These are phyloP conservation scores for Zaprionus nigranus DNA, from an alignment of 1,140 invertebrate species.

Conservation along the genomic window DNA sequence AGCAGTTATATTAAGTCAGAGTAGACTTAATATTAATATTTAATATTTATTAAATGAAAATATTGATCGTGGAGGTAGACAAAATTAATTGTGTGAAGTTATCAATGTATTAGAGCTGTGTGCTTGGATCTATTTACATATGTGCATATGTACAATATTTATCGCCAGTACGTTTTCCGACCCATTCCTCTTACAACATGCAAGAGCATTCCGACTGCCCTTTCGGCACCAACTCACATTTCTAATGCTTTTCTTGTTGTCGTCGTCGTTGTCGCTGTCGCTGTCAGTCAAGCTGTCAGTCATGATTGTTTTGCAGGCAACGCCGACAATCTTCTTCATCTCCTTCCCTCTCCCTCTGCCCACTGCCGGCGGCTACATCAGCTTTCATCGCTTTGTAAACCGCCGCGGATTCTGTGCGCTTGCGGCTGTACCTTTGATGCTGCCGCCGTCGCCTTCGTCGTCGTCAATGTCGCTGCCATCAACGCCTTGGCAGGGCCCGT, in stretches of 20 bases:
- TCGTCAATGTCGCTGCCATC: constrained; percentile 50
- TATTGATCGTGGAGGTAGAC: too few species aligned
- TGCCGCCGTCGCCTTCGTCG: constrained; percentile 36
- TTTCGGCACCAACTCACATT: background rate
- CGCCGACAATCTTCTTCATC: constrained; percentile 20
- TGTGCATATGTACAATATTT: background rate
- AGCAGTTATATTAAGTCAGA: background rate
- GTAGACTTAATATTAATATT: background rate
- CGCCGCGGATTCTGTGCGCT: constrained; percentile 50
- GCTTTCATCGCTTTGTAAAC: constrained; percentile 31
- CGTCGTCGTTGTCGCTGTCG: constrained; percentile 9
- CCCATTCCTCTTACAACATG: background rate
- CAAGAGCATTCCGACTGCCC: background rate
- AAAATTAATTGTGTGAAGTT: too few species aligned
- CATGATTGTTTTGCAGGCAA: constrained; percentile 50
- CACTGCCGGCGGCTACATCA: constrained; percentile 45
- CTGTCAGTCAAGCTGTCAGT: constrained; percentile 32
- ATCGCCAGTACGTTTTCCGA: background rate
- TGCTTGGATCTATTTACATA: too few species aligned
- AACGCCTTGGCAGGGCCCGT: constrained; percentile 61
- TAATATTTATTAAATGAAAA: background rate
- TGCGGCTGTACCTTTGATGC: constrained; percentile 65
- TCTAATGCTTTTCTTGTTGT: constrained; percentile 3
- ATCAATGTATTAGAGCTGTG: too few species aligned
- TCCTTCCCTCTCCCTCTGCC: background rate